These are phyloP conservation scores for Cyclargus thomasi DNA, from an alignment of 1,140 invertebrate species.

Conservation along the genomic window DNA sequence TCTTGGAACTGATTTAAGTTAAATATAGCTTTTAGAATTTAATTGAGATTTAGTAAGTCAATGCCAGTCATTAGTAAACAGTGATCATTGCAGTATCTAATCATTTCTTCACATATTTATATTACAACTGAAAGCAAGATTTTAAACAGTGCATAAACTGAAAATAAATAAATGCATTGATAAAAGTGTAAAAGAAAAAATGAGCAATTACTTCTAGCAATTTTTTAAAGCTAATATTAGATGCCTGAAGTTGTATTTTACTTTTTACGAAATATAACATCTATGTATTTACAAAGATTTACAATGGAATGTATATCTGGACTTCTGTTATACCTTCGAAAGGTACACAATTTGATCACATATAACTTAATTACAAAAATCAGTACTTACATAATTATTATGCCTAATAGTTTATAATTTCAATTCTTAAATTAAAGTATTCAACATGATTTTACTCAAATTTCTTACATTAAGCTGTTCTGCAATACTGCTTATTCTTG, in stretches of 20 bases:
- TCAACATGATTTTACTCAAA: conserved; percentile 35
- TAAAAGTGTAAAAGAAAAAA: conserved; percentile 35
- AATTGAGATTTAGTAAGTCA: background rate
- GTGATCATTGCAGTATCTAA: conserved; percentile 21
- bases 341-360: conserved; percentile 54
- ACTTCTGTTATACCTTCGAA: conserved; percentile 49
- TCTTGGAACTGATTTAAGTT: background rate
- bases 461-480: conserved; percentile 41
- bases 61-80: conserved; percentile 21
- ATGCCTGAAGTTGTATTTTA: conserved; percentile 41
- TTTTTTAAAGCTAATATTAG: conserved; percentile 62
- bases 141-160: background rate
- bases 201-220: conserved; percentile 64
- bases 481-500: conserved; percentile 53
- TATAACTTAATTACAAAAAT: conserved; percentile 46
- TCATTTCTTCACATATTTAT: background rate
- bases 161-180: conserved; percentile 47
- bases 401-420: conserved; percentile 34
- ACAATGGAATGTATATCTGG: conserved; percentile 70
- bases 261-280: conserved; percentile 28
- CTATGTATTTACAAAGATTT: conserved; percentile 55
- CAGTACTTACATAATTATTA: conserved; percentile 55
- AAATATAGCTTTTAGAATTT: background rate
- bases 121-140: conserved; percentile 4
- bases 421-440: conserved; percentile 27